phyloP scores from a whole-genome alignment of 2,888 invertebrate species.

The Campoplex nolae region DNA sequence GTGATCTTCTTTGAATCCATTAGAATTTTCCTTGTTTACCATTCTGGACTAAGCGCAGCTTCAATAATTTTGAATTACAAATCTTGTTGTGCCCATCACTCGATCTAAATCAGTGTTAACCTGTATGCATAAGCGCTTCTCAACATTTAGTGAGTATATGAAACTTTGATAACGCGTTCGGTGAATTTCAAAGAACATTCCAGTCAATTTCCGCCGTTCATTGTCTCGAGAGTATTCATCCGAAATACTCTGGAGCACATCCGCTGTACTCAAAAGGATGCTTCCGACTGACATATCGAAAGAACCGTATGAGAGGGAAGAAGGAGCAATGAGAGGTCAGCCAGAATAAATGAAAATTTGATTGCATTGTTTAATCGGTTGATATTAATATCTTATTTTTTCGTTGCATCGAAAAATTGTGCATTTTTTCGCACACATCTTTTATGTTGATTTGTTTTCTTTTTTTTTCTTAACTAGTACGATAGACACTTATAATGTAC shows the following conservation, averaged over 20 bases:
- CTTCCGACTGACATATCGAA: conserved; percentile 33
- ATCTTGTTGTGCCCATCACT: conserved; percentile 36
- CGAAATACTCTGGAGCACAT: conserved; percentile 41
- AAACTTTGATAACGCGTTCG: conserved; percentile 58
- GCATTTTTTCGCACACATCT: too few relatives aligned
- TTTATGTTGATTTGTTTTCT: too few relatives aligned
- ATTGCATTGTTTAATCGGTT: conserved; percentile 32
- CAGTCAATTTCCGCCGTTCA: conserved; percentile 53
- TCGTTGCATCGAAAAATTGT: too few relatives aligned
- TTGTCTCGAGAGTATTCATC: conserved; percentile 27
- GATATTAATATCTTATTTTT: too few relatives aligned
- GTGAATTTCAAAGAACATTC: conserved; percentile 45
- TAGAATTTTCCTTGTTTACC: background rate
- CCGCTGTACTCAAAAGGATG: conserved; percentile 46
- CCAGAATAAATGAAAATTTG: conserved; percentile 39
- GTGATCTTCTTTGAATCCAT: background rate
- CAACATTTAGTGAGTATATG: conserved; percentile 47
- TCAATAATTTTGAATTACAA: conserved; percentile 52
- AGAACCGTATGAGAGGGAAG: background rate
- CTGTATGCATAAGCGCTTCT: background rate
- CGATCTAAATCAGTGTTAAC: conserved; percentile 34
- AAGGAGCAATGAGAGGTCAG: conserved; percentile 6
- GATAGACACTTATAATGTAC: background rate
- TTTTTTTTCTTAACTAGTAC: too few relatives aligned
- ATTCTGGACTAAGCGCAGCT: conserved; percentile 27